Percentiles rank a stretch among this genome's conserved stretches.
phyloP scores from a whole-genome alignment of 1,140 invertebrate species.

The Zaprionus gabonicus region DNA sequence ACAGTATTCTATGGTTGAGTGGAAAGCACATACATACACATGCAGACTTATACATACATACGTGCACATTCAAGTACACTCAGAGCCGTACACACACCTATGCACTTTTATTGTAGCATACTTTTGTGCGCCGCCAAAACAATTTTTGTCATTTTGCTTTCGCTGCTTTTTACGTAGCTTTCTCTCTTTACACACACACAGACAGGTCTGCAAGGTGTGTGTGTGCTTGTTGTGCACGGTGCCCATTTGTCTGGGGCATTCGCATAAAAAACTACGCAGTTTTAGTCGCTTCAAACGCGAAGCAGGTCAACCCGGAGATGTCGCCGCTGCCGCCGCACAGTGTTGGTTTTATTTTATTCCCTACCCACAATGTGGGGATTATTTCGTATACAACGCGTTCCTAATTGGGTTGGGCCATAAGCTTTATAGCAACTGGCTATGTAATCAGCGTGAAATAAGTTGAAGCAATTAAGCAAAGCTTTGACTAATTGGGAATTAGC shows the following conservation, averaged over 20 bases:
- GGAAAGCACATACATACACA: background rate
- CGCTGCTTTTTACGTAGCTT: constrained; percentile 6
- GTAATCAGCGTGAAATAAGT: constrained; percentile 9
- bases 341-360: background rate
- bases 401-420: constrained; percentile 3
- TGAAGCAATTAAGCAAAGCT: constrained; percentile 2
- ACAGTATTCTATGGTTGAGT: background rate
- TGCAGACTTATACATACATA: background rate
- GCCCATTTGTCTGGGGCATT: constrained; percentile 63
- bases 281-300: constrained; percentile 18
- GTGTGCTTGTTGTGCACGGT: constrained; percentile 39
- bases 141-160: constrained; percentile 61
- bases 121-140: constrained; percentile 37
- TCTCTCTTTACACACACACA: background rate
- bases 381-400: background rate
- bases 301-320: background rate
- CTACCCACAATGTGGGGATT: background rate
- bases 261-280: constrained; percentile 56
- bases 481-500: constrained; percentile 3
- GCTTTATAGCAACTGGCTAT: background rate
- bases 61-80: background rate
- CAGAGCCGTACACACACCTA: background rate
- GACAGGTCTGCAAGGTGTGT: constrained; percentile 45
- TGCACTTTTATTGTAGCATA: constrained; percentile 41
- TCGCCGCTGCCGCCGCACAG: background rate